Base-by-base conservation (phyloP, 2,888 invertebrate species). In the Epirrita christyi region DNA sequence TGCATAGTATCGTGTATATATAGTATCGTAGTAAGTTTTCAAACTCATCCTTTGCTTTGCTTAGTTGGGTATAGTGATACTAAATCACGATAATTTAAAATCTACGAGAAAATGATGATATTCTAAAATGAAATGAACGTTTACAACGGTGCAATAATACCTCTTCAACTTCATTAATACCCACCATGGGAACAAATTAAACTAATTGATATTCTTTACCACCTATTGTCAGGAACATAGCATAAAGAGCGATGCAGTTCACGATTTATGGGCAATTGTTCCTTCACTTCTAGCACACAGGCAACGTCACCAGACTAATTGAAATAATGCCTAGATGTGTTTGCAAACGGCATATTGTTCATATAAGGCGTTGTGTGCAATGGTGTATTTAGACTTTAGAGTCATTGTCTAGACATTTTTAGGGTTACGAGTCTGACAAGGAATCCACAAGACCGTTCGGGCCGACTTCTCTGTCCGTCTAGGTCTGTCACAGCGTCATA, bases 211-310 rank as follows among this genome's bases (percentile, higher is more conserved):
- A 55, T 28, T 44, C 47, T 38, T 28, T 21, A 36, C 46, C 36
- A 29, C 28, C 29, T 32, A 58, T 51, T 57, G 57, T 57, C 47
- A 32, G 34, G 42, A 6, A 21, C 21, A 21, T 2, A 21, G 2
- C 4, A 4, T 21, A 34, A 15, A 14, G 13, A 49, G 42, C 42
- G 14, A 46, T 49, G 46, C 37, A 32, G 15, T 37, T 13, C 13
- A 41, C 47, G 47, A 65, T 63, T 63, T 63, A 67, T 62, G 41
- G 55, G 8, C 63, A 47, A 67, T 67, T 67, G 67, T 67, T 60
- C 28, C 45, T 48, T 38, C 55, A 56, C 36, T 15, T 54, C 14
- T 14, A 44, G 46, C 29, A 34, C 54, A 46, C 51, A 48, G 43
- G 47, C 40, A 28, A 44, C 55, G 51, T 47, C 43, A 41, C 34